Evolutionary conservation across 1,140 invertebrate species (phyloP), one percentile per base, ranked within the genome.

Genomic region (Euglossa dilemma): DNA sequence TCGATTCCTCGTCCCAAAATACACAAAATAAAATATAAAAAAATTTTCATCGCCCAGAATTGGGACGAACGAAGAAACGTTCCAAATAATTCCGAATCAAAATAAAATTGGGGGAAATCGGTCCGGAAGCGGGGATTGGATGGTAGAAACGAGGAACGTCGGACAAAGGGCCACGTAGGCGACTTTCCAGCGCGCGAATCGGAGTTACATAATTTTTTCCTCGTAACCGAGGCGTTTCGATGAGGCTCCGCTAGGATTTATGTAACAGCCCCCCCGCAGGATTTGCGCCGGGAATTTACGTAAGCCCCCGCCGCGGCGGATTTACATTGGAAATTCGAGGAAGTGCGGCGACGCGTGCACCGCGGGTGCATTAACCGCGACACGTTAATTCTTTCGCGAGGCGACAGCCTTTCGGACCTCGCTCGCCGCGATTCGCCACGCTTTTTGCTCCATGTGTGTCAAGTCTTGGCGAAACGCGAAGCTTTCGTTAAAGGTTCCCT

Each of bases 311-410:
- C 25, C 18, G 11, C 5, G 47, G 20, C 28, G 56, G 57, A 80
- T 80, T 64, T 67, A 67, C 73, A 56, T 50, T 76, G 72, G 54
- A 76, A 69, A 67, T 82, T 76, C 63, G 73, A 75, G 72, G 80
- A 75, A 69, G 63, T 43, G 73, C 45, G 36, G 71, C 54, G 23
- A 59, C 23, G 47, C 25, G 14, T 43, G 36, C 50, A 36, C 20
- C 71, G n/a, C 72, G 43, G 50, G 80, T 82, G 80, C 73, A 82
- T 76, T 67, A 82, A 82, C 80, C 80, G 80, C 80, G 80, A 82
- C 72, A 57, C 63, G 63, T 69, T 82, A 76, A 82, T 82, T 52
- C 73, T 59, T 75, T 56, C 80, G 43, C 72, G 71, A 57, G 6
- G 78, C 57, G 70, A 80, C 70, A 61, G 36, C 25, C 12, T 36